Percentiles rank a stretch among this genome's conserved stretches.
phyloP scores from a whole-genome alignment of 2,797 vertebrate species.

The Poeciliopsis gracilis region DNA sequence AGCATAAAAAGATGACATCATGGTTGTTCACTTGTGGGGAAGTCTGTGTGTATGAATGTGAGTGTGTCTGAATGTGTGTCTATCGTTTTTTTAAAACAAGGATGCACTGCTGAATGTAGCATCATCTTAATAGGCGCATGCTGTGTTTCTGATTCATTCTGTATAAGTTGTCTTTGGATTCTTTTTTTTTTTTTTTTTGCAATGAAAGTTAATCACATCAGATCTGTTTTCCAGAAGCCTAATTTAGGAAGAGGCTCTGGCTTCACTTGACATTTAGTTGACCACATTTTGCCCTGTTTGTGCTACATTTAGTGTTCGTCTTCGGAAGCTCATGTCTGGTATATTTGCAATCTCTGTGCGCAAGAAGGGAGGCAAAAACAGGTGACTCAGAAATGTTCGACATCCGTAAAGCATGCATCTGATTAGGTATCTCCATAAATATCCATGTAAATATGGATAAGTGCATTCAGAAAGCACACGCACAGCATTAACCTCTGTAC shows the following conservation, averaged over 20 bases:
- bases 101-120: conserved; percentile 58
- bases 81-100: conserved; percentile 35
- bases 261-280: conserved; percentile 62
- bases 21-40: conserved; percentile 70
- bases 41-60: conserved; percentile 57
- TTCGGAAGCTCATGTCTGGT: conserved; percentile 38
- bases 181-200: conserved; percentile 14
- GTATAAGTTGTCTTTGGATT: conserved; percentile 42
- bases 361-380: conserved; percentile 21
- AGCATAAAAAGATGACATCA: conserved; percentile 78
- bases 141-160: conserved; percentile 58
- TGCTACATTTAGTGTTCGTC: conserved; percentile 54
- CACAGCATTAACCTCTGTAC: conserved; percentile 59
- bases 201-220: conserved; percentile 58
- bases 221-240: conserved; percentile 60
- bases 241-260: conserved; percentile 57
- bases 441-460: conserved; percentile 8
- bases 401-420: conserved; percentile 57
- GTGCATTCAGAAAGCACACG: conserved; percentile 10
- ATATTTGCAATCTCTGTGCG: conserved; percentile 22
- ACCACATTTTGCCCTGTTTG: conserved; percentile 52
- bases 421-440: conserved; percentile 50
- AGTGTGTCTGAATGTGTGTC: conserved; percentile 31
- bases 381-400: conserved; percentile 62
- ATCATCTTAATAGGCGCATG: conserved; percentile 52